Conservation (phyloP, 2,797 vertebrate genomes). For the Platyrinchus mystaceus region DNA sequence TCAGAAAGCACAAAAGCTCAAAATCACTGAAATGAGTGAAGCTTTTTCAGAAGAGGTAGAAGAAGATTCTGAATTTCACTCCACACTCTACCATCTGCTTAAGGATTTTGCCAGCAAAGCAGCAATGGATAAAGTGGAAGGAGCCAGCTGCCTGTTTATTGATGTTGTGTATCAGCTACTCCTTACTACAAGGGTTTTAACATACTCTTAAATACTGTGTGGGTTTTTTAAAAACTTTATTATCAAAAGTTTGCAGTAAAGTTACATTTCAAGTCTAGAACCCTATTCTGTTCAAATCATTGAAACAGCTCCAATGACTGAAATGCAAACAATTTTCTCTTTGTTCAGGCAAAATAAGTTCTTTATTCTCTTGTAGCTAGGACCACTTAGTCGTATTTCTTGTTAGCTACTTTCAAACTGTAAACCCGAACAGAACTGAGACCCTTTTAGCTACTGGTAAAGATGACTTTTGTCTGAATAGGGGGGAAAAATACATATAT, state of each 20-base stretch:
- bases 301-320: not conserved
- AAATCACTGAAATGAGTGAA: slow-evolving; percentile 77
- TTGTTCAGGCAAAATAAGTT: not conserved
- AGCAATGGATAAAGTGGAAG: slow-evolving; percentile 54
- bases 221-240: slow-evolving; percentile 27
- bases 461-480: not conserved
- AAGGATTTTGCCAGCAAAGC: slow-evolving; percentile 76
- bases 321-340: not conserved
- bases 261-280: not conserved
- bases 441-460: not conserved
- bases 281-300: not conserved
- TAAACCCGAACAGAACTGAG: not conserved
- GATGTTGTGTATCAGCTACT: slow-evolving; percentile 82
- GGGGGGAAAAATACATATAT: not conserved
- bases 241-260: slow-evolving; percentile 32
- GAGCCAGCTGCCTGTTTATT: slow-evolving; percentile 69
- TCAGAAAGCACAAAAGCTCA: slow-evolving; percentile 80
- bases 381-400: not conserved
- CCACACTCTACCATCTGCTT: slow-evolving; percentile 89
- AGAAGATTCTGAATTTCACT: slow-evolving; percentile 84
- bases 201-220: slow-evolving; percentile 62
- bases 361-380: not conserved
- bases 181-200: slow-evolving; percentile 79
- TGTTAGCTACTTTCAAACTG: not conserved
- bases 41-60: slow-evolving; percentile 78